Evolutionary conservation across 2,113 vertebrate species (phyloP).

Genomic region (Nyctibius bracteatus): DNA sequence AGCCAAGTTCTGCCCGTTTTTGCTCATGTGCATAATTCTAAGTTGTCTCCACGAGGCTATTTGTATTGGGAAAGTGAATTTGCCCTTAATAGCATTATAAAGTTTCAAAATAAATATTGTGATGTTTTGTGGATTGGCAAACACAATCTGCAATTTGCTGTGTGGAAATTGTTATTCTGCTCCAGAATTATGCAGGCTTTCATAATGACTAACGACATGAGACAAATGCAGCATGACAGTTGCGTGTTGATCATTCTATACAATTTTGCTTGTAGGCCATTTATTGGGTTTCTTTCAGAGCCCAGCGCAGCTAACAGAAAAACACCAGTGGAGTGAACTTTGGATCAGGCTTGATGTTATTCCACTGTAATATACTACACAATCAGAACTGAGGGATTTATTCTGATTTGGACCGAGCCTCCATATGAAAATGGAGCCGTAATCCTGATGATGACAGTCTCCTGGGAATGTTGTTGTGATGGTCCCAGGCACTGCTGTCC

Average conservation of each 20-base stretch:
- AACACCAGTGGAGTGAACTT: neutral
- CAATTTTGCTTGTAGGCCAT: neutral
- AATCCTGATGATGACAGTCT: neutral
- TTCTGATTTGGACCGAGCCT: neutral
- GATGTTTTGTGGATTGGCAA: slow-evolving; percentile 3
- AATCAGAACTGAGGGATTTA: neutral
- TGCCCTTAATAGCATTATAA: neutral
- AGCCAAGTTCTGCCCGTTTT: neutral
- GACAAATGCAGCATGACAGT: neutral
- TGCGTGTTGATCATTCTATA: neutral
- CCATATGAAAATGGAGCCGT: accelerated
- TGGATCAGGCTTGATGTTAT: neutral
- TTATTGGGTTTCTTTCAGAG: neutral
- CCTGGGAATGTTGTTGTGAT: neutral
- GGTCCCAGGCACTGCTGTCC: neutral
- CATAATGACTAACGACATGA: neutral
- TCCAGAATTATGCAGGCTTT: slow-evolving; percentile 27
- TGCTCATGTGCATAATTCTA: neutral
- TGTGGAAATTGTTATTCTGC: slow-evolving; percentile 8
- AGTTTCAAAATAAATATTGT: slow-evolving; percentile 39
- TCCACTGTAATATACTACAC: neutral
- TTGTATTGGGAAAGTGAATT: slow-evolving; percentile 15
- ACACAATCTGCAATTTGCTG: neutral
- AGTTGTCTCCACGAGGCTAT: neutral
- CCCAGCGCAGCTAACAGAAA: neutral